These are phyloP conservation scores for Squalus acanthias DNA, from an alignment of 2,797 vertebrate genomes.

Conservation along the genomic window DNA sequence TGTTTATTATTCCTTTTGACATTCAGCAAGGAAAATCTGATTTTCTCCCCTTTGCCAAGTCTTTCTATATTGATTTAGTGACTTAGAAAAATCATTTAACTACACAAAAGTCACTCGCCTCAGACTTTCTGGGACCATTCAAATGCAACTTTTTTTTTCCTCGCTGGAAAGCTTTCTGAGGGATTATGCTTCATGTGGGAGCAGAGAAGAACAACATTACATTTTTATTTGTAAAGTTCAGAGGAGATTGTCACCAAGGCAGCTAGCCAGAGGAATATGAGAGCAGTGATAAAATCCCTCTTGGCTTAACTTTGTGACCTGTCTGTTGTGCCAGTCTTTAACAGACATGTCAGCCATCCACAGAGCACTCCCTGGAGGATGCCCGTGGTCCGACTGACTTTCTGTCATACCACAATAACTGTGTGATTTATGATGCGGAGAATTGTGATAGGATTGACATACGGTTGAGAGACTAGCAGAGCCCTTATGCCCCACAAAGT, in stretches of 20 bases:
- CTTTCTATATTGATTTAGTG: constrained; percentile 1
- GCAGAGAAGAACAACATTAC: background rate
- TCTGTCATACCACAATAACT: constrained; percentile 34
- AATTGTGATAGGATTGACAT: constrained; percentile 39
- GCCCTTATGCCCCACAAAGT: constrained; percentile 42
- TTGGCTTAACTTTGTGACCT: constrained; percentile 29
- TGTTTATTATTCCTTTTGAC: background rate
- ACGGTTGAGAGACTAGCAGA: constrained; percentile 42
- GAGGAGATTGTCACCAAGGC: constrained; percentile 32
- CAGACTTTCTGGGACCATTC: constrained; percentile 30
- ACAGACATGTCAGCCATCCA: constrained; percentile 9
- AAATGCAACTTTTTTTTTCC: background rate
- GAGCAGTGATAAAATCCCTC: constrained; percentile 31
- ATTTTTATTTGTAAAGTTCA: constrained; percentile 36
- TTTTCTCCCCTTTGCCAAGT: constrained; percentile 22
- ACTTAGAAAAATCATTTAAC: constrained; percentile 14
- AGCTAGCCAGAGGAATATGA: constrained; percentile 25
- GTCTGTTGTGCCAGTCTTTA: constrained; percentile 26
- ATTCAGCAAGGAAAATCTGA: constrained; percentile 21
- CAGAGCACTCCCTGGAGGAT: constrained; percentile 1
- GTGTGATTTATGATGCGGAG: constrained; percentile 40
- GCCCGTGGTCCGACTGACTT: constrained; percentile 2
- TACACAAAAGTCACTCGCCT: background rate
- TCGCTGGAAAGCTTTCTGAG: background rate
- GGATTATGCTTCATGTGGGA: constrained; percentile 21